Percentiles rank a stretch among this genome's conserved stretches.
Conservation (phyloP, 2,797 vertebrate genomes). For the Sardinella longiceps region DNA sequence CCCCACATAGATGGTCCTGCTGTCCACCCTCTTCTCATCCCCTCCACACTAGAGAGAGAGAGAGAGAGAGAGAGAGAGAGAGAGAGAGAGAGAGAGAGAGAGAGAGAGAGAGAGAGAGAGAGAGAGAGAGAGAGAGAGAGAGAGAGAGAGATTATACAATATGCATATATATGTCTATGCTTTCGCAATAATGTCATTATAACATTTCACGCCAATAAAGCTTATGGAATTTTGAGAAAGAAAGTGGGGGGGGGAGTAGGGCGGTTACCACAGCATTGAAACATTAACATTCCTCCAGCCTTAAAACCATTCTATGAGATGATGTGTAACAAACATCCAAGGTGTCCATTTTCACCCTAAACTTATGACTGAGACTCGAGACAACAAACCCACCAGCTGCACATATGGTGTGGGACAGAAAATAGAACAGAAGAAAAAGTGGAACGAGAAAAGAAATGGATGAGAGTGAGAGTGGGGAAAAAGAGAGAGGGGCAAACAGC, state of each 20-base stretch:
- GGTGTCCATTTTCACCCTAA: too few relatives aligned
- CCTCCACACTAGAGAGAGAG: constrained; percentile 52
- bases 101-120: neutral
- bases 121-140: neutral
- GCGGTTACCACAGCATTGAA: neutral
- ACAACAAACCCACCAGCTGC: too few relatives aligned
- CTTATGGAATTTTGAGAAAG: too few relatives aligned
- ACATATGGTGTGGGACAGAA: neutral
- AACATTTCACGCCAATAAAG: too few relatives aligned
- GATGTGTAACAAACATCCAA: too few relatives aligned
- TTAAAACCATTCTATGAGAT: neutral
- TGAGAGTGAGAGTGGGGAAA: neutral
- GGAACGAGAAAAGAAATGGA: too few relatives aligned
- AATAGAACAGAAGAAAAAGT: too few relatives aligned
- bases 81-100: neutral
- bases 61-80: neutral
- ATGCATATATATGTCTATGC: neutral
- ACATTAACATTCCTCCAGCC: neutral
- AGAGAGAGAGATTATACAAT: neutral
- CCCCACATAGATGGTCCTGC: constrained; percentile 88
- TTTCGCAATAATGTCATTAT: too few relatives aligned
- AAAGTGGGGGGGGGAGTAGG: too few relatives aligned
- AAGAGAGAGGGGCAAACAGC: neutral
- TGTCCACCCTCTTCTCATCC: constrained; percentile 88
- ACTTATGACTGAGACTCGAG: too few relatives aligned